phyloP scores from a whole-genome alignment of 2,888 invertebrate genomes.

The Napeogenes inachia region DNA sequence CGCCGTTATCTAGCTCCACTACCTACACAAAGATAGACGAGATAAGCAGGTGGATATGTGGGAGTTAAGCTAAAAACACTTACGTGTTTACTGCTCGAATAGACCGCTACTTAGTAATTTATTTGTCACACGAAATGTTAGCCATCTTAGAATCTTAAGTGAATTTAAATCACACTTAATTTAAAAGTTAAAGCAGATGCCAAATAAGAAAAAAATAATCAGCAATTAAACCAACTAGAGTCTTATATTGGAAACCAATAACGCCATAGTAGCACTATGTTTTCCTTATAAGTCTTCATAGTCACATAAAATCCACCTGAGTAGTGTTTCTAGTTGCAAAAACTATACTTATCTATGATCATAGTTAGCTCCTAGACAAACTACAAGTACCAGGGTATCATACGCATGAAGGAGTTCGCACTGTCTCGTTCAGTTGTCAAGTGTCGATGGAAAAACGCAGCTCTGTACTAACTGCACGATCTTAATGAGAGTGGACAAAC shows the following conservation, averaged over 20 bases:
- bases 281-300: slow-evolving; percentile 38
- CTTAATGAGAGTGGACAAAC: slow-evolving; percentile 77
- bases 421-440: slow-evolving; percentile 43
- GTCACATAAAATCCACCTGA: slow-evolving; percentile 23
- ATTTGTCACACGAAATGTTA: slow-evolving; percentile 12
- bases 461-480: slow-evolving; percentile 55
- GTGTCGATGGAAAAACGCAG: slow-evolving; percentile 64
- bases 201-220: slow-evolving; percentile 22
- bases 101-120: slow-evolving; percentile 16
- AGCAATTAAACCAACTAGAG: slow-evolving; percentile 9
- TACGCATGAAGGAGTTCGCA: slow-evolving; percentile 50
- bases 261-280: slow-evolving; percentile 37
- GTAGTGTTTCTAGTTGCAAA: slow-evolving; percentile 27
- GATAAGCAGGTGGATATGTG: slow-evolving; percentile 60
- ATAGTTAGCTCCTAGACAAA: slow-evolving; percentile 67
- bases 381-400: slow-evolving; percentile 59
- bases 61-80: slow-evolving; percentile 34
- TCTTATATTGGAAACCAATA: slow-evolving; percentile 35
- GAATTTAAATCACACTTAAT: slow-evolving; percentile 7
- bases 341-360: slow-evolving; percentile 64
- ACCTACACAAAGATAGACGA: slow-evolving; percentile 50
- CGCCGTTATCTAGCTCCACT: slow-evolving; percentile 44
- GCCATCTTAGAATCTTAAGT: slow-evolving; percentile 2
- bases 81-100: slow-evolving; percentile 16
- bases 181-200: slow-evolving; percentile 9